Conservation (phyloP, 2,113 vertebrate genomes). For the Gallinago undulata region DNA sequence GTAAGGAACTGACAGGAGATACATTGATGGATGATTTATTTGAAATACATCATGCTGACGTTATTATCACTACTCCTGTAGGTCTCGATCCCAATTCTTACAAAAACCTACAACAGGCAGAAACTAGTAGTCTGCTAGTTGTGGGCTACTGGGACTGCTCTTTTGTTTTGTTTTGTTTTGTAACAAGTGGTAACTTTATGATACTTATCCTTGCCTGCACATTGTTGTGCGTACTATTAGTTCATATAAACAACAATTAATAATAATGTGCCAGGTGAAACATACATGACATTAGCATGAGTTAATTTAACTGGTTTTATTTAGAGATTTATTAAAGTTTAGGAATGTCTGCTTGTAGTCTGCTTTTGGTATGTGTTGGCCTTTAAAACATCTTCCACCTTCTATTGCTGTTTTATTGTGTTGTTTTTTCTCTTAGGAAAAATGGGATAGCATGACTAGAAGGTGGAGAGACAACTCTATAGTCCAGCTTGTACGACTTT, state of each 20-base stretch:
- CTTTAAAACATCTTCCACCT: background rate
- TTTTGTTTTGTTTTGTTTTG: background rate
- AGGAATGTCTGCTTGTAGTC: background rate
- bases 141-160: background rate
- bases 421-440: conserved; percentile 80
- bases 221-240: background rate
- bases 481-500: conserved; percentile 89
- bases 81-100: conserved; percentile 61
- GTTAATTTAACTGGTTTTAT: background rate
- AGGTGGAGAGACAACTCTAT: conserved; percentile 94
- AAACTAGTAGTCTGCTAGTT: background rate
- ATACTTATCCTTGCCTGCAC: background rate
- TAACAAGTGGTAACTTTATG: background rate
- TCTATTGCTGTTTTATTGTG: background rate
- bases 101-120: background rate
- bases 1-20: conserved; percentile 97
- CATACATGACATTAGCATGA: background rate
- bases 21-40: conserved; percentile 95
- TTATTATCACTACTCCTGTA: conserved; percentile 97
- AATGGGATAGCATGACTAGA: conserved; percentile 99
- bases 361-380: background rate
- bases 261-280: background rate
- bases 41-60: conserved; percentile 93
- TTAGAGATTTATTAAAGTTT: background rate
- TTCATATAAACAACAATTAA: background rate